Conservation (phyloP, 2,113 vertebrate genomes). For the Halcyon senegalensis region DNA sequence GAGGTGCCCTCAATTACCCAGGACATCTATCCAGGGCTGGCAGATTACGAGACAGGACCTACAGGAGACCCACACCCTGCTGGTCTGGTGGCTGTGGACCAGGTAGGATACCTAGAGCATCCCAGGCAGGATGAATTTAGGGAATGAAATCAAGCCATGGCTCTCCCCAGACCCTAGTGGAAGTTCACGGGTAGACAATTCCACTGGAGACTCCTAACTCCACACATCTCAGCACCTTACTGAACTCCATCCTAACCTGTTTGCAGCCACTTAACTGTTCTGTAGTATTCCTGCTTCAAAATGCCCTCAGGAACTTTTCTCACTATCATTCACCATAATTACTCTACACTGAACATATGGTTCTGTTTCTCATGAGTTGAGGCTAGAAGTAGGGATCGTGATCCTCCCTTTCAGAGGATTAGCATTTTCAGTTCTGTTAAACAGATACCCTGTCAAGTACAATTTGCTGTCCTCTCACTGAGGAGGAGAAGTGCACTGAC, state of each 20-base stretch:
- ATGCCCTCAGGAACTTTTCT: not conserved
- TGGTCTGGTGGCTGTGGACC: not conserved
- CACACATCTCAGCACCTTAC: fast-evolving
- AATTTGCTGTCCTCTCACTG: not conserved
- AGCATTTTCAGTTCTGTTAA: not conserved
- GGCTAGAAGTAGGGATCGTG: not conserved
- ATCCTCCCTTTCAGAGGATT: not conserved
- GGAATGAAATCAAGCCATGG: not conserved
- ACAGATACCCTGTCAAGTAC: not conserved
- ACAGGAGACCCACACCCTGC: not conserved
- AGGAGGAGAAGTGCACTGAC: not conserved
- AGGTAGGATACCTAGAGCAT: not conserved
- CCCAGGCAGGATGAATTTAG: not conserved
- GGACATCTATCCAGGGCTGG: not conserved
- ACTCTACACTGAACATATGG: not conserved
- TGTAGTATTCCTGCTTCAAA: not conserved
- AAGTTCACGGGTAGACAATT: not conserved
- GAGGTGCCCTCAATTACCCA: not conserved
- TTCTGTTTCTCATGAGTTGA: not conserved
- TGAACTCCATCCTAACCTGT: not conserved
- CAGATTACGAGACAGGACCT: not conserved
- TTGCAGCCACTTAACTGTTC: not conserved
- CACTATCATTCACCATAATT: fast-evolving
- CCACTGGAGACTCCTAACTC: not conserved
- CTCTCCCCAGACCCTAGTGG: not conserved